Conservation (phyloP, 2,888 invertebrate species). For the Agriopis marginaria region DNA sequence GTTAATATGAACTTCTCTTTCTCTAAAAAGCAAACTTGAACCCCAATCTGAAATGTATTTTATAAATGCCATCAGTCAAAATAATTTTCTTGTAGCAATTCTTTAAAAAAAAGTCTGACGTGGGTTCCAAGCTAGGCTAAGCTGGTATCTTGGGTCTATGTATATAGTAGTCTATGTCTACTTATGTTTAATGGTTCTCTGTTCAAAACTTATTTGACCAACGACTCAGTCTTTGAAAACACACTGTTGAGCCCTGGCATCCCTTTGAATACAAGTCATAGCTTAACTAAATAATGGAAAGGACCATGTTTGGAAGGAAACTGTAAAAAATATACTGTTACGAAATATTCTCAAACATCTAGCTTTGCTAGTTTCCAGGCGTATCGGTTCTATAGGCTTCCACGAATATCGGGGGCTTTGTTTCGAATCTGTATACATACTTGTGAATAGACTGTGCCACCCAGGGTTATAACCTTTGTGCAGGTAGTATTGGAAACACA, state of each 20-base stretch:
- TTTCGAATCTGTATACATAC: conserved; percentile 23
- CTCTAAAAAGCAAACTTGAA: conserved; percentile 7
- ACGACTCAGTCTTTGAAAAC: no score
- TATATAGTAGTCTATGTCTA: no score
- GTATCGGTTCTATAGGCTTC: background rate
- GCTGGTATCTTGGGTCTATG: no score
- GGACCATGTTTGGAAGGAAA: no score
- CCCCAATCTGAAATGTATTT: conserved; percentile 17
- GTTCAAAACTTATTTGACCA: no score
- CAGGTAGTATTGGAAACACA: background rate
- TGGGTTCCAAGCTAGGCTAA: no score
- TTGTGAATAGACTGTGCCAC: conserved; percentile 14
- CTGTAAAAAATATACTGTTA: no score
- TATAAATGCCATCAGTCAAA: conserved; percentile 27
- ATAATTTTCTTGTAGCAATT: conserved; percentile 16
- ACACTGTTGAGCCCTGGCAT: no score
- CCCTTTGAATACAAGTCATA: no score
- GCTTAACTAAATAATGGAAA: no score
- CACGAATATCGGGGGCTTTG: conserved; percentile 24
- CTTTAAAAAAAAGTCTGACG: no score
- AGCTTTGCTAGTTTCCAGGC: background rate
- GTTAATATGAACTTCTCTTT: background rate
- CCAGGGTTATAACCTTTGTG: conserved; percentile 7
- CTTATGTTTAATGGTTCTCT: no score
- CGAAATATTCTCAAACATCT: conserved; percentile 1